Evolutionary conservation across 2,113 vertebrate genomes (phyloP).

Genomic region (Strigops habroptila): DNA sequence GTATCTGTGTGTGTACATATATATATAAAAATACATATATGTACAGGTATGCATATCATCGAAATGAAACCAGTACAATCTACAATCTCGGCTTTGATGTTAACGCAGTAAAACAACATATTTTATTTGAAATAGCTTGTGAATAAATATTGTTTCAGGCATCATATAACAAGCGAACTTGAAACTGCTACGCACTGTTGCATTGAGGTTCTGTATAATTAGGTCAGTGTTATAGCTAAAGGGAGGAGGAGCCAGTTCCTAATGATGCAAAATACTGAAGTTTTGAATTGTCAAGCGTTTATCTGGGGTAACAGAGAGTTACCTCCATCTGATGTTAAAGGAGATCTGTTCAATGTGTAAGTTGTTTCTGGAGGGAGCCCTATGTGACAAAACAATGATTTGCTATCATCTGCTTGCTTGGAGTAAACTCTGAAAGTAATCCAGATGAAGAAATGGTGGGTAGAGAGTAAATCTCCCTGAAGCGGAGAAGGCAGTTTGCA

Average conservation of each 20-base stretch:
- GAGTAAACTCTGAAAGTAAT: neutral
- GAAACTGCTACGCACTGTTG: neutral
- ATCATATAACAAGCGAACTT: conserved; percentile 2
- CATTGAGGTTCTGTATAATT: neutral
- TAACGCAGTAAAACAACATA: neutral
- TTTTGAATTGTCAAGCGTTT: neutral
- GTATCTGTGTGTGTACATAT: neutral
- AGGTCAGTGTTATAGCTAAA: conserved; percentile 7
- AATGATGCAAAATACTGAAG: neutral
- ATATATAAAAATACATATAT: neutral
- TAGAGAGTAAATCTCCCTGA: neutral
- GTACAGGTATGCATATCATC: neutral
- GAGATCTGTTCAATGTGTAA: neutral
- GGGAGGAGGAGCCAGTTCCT: neutral
- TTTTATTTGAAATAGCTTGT: conserved; percentile 26
- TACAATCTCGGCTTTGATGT: conserved; percentile 34
- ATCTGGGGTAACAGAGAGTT: neutral
- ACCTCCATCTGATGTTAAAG: neutral
- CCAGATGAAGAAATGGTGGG: neutral
- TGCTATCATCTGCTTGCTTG: neutral
- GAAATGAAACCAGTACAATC: neutral
- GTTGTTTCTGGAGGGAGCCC: neutral
- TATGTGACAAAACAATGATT: neutral
- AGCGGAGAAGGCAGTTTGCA: neutral
- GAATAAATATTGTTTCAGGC: conserved; percentile 43